Percentiles rank a stretch among this genome's conserved stretches.
Conservation (phyloP, 2,888 invertebrate species). For the Amiota minor region DNA sequence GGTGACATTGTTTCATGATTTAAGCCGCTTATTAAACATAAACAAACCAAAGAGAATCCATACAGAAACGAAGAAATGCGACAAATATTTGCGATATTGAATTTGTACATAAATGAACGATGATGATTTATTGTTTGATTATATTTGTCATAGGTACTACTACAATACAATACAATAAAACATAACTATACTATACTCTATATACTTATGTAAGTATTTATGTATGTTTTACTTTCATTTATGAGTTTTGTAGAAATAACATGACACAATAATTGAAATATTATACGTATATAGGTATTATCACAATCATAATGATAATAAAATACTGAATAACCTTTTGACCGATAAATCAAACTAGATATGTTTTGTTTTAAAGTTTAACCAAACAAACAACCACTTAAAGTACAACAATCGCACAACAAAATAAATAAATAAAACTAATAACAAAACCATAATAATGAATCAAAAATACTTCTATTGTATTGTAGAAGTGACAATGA, state of each 20-base stretch:
- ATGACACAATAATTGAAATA: neutral
- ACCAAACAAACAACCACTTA: constrained; percentile 42
- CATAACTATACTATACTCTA: neutral
- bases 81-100: neutral
- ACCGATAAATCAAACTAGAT: constrained; percentile 62
- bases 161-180: neutral
- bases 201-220: neutral
- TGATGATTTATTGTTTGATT: constrained; percentile 11
- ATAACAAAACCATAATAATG: constrained; percentile 56
- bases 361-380: constrained; percentile 60
- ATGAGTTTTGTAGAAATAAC: neutral
- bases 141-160: neutral
- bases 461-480: constrained; percentile 55
- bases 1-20: too few relatives aligned
- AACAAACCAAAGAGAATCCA: too few relatives aligned
- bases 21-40: too few relatives aligned
- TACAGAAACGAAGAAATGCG: neutral
- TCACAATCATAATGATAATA: constrained; percentile 40
- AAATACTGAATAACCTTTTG: constrained; percentile 62
- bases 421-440: constrained; percentile 39
- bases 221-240: constrained; percentile 19
- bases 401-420: constrained; percentile 25
- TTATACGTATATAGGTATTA: too few relatives aligned
- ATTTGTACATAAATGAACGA: neutral
- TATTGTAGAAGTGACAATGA: constrained; percentile 56